Conservation (phyloP, 2,797 vertebrate genomes). For the Chiloscyllium punctatum region DNA sequence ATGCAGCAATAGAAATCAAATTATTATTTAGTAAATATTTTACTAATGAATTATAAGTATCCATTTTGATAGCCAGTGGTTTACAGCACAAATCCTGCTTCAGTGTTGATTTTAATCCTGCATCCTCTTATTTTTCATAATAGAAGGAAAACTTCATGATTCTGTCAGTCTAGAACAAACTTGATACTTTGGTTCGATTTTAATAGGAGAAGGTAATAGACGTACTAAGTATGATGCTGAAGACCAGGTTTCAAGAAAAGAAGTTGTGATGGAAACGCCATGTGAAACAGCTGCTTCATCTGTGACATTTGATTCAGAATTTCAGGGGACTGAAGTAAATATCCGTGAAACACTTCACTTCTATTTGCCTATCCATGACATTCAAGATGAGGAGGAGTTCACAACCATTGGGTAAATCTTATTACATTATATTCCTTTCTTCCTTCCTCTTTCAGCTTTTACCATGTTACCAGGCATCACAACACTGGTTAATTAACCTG, state of each 20-base stretch:
- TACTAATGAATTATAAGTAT: background rate
- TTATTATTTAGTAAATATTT: background rate
- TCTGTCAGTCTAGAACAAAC: background rate
- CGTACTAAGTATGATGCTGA: background rate
- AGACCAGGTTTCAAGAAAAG: constrained; percentile 13
- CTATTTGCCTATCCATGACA: constrained; percentile 40
- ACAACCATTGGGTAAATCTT: background rate
- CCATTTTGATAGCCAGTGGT: background rate
- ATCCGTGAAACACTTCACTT: constrained; percentile 39
- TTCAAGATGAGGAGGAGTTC: constrained; percentile 22
- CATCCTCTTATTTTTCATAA: background rate
- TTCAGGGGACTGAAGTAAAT: background rate
- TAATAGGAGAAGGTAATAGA: background rate
- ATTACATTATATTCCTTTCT: background rate
- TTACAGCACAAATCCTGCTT: background rate
- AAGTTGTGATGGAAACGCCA: background rate
- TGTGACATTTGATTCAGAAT: background rate
- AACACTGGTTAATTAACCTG: background rate
- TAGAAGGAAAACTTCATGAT: background rate
- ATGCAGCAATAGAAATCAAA: background rate
- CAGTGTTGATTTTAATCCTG: background rate
- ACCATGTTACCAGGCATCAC: background rate
- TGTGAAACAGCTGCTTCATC: background rate
- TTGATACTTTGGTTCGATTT: constrained; percentile 25
- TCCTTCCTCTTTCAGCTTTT: background rate